Conservation (phyloP, 2,888 invertebrate species). For the Drosophila rellima region DNA sequence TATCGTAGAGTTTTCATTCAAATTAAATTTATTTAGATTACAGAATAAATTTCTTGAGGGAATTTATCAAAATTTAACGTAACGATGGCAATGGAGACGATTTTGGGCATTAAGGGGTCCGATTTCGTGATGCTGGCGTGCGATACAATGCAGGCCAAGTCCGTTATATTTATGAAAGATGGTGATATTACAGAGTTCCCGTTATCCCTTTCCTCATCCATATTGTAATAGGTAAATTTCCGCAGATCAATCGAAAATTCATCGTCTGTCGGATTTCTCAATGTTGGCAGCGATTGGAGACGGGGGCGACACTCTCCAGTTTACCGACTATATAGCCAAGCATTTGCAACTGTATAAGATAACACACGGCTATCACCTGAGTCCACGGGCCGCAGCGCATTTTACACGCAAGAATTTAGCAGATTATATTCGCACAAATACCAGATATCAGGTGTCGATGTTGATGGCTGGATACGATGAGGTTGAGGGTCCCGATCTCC, state of each 20-base stretch:
- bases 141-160: conserved; percentile 94
- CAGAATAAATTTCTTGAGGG: background rate
- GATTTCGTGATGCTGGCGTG: conserved; percentile 96
- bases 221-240: background rate
- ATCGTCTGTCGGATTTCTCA: conserved; percentile 94
- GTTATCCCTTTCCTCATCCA: too few species aligned
- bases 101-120: conserved; percentile 94
- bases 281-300: conserved; percentile 97
- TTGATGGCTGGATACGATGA: conserved; percentile 89
- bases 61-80: conserved; percentile 38
- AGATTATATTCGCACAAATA: conserved; percentile 94
- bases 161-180: conserved; percentile 94
- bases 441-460: conserved; percentile 84
- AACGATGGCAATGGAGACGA: conserved; percentile 90
- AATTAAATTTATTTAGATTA: background rate
- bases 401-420: conserved; percentile 97
- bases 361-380: conserved; percentile 97
- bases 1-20: conserved; percentile 29
- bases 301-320: conserved; percentile 97
- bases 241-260: conserved; percentile 96
- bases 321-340: conserved; percentile 98
- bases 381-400: conserved; percentile 95
- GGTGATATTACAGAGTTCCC: conserved; percentile 33
- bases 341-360: conserved; percentile 99
- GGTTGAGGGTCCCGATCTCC: conserved; percentile 92